Percentiles rank a stretch among this genome's conserved stretches.
Evolutionary conservation across 2,797 vertebrate species (phyloP).

Genomic region (Myioborus miniatus): DNA sequence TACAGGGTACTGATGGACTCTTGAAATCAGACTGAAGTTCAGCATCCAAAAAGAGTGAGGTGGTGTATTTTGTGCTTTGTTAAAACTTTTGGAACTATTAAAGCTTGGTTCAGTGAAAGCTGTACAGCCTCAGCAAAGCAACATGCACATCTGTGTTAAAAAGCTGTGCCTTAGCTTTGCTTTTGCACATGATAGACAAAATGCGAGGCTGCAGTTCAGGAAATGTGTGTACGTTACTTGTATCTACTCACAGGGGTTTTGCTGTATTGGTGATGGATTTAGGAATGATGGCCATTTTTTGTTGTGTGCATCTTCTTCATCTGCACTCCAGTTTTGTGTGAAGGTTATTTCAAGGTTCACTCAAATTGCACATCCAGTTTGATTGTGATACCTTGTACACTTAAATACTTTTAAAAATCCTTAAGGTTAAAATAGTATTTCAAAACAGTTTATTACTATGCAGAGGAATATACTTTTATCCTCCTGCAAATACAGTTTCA

Average conservation of each 20-base stretch:
- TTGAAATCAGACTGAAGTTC: background rate
- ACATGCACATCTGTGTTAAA: fast-evolving
- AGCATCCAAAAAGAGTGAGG: background rate
- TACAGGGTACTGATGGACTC: background rate
- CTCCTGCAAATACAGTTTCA: background rate
- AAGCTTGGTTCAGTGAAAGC: background rate
- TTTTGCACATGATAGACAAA: fast-evolving
- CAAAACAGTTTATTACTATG: background rate
- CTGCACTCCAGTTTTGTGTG: background rate
- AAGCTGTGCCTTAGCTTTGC: background rate
- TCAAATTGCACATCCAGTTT: background rate
- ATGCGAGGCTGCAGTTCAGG: background rate
- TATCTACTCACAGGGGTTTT: background rate
- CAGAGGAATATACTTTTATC: background rate
- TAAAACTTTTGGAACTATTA: background rate
- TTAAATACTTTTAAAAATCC: background rate
- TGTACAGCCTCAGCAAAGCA: background rate
- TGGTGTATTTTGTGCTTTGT: fast-evolving
- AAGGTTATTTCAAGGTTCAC: background rate
- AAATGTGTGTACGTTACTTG: fast-evolving
- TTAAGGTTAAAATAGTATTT: background rate
- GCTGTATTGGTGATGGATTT: background rate
- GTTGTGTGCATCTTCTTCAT: background rate
- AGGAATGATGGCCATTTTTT: background rate
- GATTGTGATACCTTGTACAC: background rate